Conservation (phyloP, 2,797 vertebrate genomes). For the Pteropus rufus region DNA sequence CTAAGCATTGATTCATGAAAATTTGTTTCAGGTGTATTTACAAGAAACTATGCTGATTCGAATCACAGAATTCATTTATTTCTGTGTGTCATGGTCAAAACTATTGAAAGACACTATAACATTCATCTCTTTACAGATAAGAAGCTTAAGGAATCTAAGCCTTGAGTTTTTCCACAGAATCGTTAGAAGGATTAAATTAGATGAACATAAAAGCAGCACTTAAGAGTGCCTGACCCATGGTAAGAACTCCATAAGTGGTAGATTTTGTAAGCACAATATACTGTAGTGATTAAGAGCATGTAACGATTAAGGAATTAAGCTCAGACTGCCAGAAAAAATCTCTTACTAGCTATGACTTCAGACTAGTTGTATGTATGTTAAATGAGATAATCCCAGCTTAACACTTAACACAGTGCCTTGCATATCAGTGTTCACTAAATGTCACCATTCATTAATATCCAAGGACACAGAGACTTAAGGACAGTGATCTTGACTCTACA, state of each 20-base stretch:
- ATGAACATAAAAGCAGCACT: neutral
- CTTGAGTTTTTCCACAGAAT: neutral
- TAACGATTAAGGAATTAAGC: neutral
- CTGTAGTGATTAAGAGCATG: neutral
- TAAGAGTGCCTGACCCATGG: neutral
- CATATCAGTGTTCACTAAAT: neutral
- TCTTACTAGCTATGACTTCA: neutral
- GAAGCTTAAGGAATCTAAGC: neutral
- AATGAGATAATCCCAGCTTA: neutral
- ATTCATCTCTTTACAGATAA: neutral
- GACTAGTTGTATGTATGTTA: neutral
- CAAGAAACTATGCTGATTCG: neutral
- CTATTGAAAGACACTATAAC: neutral
- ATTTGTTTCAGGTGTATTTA: neutral
- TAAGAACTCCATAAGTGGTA: neutral
- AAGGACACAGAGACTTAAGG: neutral
- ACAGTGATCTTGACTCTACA: neutral
- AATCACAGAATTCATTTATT: neutral
- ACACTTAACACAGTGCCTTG: neutral
- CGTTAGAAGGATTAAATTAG: neutral
- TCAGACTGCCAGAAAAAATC: neutral
- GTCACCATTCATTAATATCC: neutral
- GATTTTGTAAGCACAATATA: neutral
- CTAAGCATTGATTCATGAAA: neutral
- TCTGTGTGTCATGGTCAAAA: neutral